Evolutionary conservation across 2,888 invertebrate genomes (phyloP).

Genomic region (Pseudanteris insignis): DNA sequence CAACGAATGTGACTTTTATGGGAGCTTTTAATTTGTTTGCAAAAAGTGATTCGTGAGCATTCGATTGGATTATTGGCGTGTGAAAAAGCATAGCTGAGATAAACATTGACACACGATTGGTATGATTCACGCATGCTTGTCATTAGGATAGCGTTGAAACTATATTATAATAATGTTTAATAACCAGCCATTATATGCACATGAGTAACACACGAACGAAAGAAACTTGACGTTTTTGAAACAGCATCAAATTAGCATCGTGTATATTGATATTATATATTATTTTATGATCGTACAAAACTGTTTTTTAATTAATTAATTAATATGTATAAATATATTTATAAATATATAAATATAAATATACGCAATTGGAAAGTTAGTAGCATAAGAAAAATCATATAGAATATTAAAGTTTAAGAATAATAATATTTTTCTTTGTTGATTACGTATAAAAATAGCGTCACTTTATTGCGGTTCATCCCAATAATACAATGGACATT

Average conservation of each 20-base stretch:
- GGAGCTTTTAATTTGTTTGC: not conserved
- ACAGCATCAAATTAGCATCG: too few relatives aligned
- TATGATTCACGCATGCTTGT: slow-evolving; percentile 11
- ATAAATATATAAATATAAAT: too few relatives aligned
- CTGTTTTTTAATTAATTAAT: too few relatives aligned
- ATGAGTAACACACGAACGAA: too few relatives aligned
- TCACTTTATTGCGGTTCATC: slow-evolving; percentile 40
- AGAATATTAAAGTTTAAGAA: slow-evolving; percentile 17
- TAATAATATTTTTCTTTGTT: slow-evolving; percentile 24
- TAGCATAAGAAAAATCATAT: slow-evolving; percentile 21
- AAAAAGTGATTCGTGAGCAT: slow-evolving; percentile 3
- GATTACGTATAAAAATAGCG: slow-evolving; percentile 41
- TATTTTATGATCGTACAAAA: too few relatives aligned
- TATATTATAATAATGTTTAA: too few relatives aligned
- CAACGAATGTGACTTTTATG: not conserved
- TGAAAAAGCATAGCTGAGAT: slow-evolving; percentile 15
- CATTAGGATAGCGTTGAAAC: too few relatives aligned
- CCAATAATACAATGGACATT: slow-evolving; percentile 43
- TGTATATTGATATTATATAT: too few relatives aligned
- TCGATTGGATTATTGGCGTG: slow-evolving; percentile 10
- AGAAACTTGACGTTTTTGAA: too few relatives aligned
- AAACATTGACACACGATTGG: slow-evolving; percentile 9
- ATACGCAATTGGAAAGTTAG: slow-evolving; percentile 16
- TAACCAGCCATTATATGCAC: too few relatives aligned
- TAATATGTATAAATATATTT: too few relatives aligned